These are phyloP conservation scores for Ennomos quercinarius DNA, from an alignment of 2,888 invertebrate species.

Conservation along the genomic window DNA sequence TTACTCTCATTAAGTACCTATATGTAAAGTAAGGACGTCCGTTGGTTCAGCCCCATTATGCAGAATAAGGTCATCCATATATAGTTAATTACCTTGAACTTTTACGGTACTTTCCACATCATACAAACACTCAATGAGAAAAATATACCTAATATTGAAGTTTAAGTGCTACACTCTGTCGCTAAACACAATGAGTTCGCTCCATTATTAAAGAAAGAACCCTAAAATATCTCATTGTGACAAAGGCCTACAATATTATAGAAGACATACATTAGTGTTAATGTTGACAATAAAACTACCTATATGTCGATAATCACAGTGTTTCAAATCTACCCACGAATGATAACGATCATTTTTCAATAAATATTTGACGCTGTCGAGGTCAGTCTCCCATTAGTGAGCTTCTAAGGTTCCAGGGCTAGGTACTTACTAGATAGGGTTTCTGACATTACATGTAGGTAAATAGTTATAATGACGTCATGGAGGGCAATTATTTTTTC, in stretches of 20 bases:
- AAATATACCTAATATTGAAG: too few species aligned
- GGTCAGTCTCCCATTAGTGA: conserved; percentile 48
- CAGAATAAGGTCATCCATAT: too few species aligned
- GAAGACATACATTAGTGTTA: too few species aligned
- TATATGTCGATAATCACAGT: conserved; percentile 56
- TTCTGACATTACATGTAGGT: background rate
- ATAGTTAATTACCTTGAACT: too few species aligned
- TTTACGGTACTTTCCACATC: too few species aligned
- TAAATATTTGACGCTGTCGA: conserved; percentile 35
- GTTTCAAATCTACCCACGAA: conserved; percentile 41
- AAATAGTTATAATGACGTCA: conserved; percentile 23
- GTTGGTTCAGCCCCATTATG: too few species aligned
- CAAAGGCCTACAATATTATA: conserved; percentile 11
- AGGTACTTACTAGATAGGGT: background rate
- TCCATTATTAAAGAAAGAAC: too few species aligned
- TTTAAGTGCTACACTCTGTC: too few species aligned
- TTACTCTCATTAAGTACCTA: too few species aligned
- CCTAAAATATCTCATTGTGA: conserved; percentile 17
- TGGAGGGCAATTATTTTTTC: conserved; percentile 15
- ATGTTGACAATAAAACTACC: conserved; percentile 1
- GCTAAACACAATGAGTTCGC: too few species aligned
- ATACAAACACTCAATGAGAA: too few species aligned
- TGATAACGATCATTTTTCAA: conserved; percentile 49
- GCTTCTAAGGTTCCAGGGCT: conserved; percentile 25
- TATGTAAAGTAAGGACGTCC: too few species aligned